phyloP scores from a whole-genome alignment of 2,113 vertebrate genomes.

The Pseudonaja textilis region DNA sequence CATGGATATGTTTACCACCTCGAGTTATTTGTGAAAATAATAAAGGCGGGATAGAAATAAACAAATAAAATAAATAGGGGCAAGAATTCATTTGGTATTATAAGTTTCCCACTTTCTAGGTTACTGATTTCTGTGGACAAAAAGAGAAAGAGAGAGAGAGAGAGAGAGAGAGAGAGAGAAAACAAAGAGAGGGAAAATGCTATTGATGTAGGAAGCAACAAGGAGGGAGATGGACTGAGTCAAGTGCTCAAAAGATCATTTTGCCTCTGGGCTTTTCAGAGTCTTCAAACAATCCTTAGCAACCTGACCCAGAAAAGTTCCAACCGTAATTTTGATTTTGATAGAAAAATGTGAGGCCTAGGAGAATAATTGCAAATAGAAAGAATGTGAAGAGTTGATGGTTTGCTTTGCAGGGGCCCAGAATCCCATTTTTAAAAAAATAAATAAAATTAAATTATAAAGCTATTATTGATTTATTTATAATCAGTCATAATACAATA shows the following conservation, averaged over 20 bases:
- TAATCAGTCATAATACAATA: background rate
- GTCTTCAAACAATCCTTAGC: background rate
- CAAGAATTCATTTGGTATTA: background rate
- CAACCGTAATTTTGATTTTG: background rate
- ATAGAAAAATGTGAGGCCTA: background rate
- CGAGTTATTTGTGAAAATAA: background rate
- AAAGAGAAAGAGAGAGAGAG: background rate
- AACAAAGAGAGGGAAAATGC: background rate
- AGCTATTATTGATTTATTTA: background rate
- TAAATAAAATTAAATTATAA: background rate
- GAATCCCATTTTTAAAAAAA: background rate
- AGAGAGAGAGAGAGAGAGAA: background rate
- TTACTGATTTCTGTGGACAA: background rate
- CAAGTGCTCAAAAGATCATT: background rate
- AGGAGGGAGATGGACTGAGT: background rate
- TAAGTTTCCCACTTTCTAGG: background rate
- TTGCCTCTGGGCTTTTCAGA: background rate
- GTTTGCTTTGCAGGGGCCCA: background rate
- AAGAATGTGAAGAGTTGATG: background rate
- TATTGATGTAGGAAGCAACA: background rate
- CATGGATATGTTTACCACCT: background rate
- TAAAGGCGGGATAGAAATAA: background rate
- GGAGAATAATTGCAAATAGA: background rate
- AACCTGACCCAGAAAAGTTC: background rate
- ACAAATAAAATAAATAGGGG: background rate